Evolutionary conservation across 1,140 invertebrate species (phyloP), one percentile per base, ranked within the genome.

Genomic region (Drosophila bocqueti): DNA sequence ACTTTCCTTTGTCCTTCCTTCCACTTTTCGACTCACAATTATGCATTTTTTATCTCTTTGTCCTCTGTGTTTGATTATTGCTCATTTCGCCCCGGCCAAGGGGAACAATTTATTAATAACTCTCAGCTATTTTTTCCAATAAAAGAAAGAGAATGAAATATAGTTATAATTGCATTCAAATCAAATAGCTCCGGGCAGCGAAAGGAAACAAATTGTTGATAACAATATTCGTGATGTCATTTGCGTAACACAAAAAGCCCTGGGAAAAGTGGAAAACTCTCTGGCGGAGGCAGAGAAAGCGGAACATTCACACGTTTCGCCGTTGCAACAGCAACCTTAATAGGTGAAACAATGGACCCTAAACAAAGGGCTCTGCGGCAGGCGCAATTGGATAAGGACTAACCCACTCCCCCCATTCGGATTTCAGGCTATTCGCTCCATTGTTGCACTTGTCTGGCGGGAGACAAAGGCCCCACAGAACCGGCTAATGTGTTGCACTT

Each of bases 401-500:
- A 45, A 5, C n/a, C 45, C 24, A 40, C 18, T 49, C 24, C n/a
- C 38, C 69, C 38, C 26, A 7, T 42, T 52, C 21, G 24, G 62
- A 24, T 31, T 79, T 52, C 26, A 47, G 42, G 64, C 36, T 40
- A 42, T 72, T 73, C 68, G 26, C 71, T 61, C 55, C 68, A 73
- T 73, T 73, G 69, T 73, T 73, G 71, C 67, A 54, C 49, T 68
- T 62, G 34, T 66, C 59, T 72, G 66, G 55, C 79, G 61, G 26
- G n/a, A 68, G 63, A 84, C 74, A 86, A 89, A 76, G 38, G 63
- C 67, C 55, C 36, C 61, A 69, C 68, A 77, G 76, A 45, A 55
- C 54, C 83, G 73, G 84, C 73, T 89, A 89, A 87, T 89, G 81
- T 81, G 81, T 81, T 89, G 81, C 78, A 83, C 68, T 83, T 74